Conservation (phyloP, 2,113 vertebrate genomes). For the Bostrychus sinensis region DNA sequence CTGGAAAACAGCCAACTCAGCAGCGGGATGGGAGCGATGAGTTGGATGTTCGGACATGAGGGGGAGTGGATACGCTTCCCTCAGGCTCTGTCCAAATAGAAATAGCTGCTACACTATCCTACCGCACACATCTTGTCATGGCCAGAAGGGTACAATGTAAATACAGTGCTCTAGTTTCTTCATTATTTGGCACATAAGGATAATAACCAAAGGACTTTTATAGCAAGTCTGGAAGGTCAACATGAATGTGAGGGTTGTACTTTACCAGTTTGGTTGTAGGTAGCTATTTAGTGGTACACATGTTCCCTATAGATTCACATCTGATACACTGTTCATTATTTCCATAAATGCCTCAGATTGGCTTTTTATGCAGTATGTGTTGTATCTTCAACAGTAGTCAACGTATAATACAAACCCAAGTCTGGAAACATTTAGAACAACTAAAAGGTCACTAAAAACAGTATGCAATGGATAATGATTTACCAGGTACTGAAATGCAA, state of each 20-base stretch:
- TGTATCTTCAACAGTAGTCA: too few species aligned
- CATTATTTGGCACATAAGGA: conserved; percentile 7
- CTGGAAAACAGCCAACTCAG: conserved; percentile 75
- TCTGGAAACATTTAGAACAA: too few species aligned
- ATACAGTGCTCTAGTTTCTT: not conserved
- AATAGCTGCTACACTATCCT: conserved; percentile 45
- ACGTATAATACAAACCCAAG: too few species aligned
- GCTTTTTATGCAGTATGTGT: too few species aligned
- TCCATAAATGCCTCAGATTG: too few species aligned
- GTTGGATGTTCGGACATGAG: conserved; percentile 54
- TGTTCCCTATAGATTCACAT: too few species aligned
- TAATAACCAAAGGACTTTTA: not conserved
- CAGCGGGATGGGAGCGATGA: conserved; percentile 56
- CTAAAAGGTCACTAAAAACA: too few species aligned
- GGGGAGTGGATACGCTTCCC: conserved; percentile 29
- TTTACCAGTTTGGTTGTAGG: not conserved
- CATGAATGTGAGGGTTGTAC: not conserved
- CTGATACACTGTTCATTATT: too few species aligned
- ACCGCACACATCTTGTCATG: conserved; percentile 31
- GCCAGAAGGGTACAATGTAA: conserved; percentile 18
- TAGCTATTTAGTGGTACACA: not conserved
- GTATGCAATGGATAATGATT: too few species aligned
- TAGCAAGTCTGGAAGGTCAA: not conserved
- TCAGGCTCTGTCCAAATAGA: conserved; percentile 56
- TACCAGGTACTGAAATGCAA: too few species aligned